Evolutionary conservation across 2,797 vertebrate genomes (phyloP).

Genomic region (Orientallactaga sibirica): DNA sequence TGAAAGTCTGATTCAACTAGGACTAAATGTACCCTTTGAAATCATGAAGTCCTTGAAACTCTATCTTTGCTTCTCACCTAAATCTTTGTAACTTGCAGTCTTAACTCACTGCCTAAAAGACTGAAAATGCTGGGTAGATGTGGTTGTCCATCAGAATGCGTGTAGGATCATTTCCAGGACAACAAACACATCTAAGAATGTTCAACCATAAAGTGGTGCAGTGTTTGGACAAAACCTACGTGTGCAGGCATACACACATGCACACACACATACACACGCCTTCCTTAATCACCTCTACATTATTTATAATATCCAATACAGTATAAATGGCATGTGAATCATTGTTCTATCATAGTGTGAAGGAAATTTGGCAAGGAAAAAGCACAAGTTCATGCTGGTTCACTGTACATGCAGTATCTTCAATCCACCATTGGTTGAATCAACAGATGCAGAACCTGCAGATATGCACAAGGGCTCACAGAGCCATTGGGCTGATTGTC

Average conservation of each 20-base stretch:
- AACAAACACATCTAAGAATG: background rate
- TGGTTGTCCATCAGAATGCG: background rate
- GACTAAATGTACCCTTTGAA: background rate
- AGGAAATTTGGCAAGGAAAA: background rate
- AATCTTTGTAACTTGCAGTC: background rate
- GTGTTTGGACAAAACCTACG: background rate
- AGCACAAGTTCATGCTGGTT: background rate
- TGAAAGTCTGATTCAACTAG: background rate
- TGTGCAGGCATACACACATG: too few species aligned
- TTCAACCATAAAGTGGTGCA: background rate
- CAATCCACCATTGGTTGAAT: too few species aligned
- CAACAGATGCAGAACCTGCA: background rate
- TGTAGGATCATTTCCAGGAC: background rate
- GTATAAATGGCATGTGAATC: background rate
- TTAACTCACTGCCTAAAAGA: background rate
- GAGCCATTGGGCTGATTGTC: background rate
- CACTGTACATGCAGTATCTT: background rate
- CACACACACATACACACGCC: too few species aligned
- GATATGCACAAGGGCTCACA: too few species aligned
- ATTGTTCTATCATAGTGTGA: background rate
- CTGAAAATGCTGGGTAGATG: background rate
- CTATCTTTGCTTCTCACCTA: background rate
- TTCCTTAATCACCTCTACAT: background rate
- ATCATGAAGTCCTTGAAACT: background rate
- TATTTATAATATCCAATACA: too few species aligned